Evolutionary conservation across 2,113 vertebrate species (phyloP).

Genomic region (Nannospalax galili): DNA sequence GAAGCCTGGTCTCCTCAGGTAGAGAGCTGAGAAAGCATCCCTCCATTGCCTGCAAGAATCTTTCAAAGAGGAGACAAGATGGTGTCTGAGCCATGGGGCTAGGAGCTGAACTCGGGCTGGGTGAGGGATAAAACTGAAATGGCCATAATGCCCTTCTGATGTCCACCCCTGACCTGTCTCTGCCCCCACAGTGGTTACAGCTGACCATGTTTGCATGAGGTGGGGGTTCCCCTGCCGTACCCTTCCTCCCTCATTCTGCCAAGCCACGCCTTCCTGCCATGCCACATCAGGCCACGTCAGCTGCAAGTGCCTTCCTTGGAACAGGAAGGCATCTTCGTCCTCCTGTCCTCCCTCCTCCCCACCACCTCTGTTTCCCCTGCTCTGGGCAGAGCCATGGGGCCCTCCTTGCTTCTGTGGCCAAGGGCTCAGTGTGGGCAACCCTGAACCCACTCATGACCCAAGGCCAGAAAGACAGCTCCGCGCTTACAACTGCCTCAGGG

Average conservation of each 20-base stretch:
- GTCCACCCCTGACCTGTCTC: background rate
- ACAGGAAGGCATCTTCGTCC: background rate
- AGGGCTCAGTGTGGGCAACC: background rate
- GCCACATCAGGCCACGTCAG: background rate
- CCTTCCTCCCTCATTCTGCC: background rate
- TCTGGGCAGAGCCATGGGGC: background rate
- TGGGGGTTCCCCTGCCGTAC: background rate
- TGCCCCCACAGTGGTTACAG: constrained; percentile 84
- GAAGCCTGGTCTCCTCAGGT: background rate
- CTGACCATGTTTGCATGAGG: constrained; percentile 88
- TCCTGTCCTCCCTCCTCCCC: background rate
- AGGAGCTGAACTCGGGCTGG: background rate
- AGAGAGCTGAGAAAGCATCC: background rate
- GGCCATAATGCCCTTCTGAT: fast-evolving
- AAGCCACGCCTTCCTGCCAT: background rate
- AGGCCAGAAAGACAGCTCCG: constrained; percentile 35
- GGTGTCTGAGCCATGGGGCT: background rate
- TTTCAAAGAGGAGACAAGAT: background rate
- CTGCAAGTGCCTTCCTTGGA: constrained; percentile 83
- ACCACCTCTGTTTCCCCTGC: background rate
- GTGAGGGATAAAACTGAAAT: background rate
- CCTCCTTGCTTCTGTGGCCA: background rate
- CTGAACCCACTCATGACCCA: background rate
- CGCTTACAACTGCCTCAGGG: constrained; percentile 27
- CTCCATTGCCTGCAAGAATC: background rate